Conservation (phyloP, 1,140 invertebrate species). For the Littorina saxatilis region DNA sequence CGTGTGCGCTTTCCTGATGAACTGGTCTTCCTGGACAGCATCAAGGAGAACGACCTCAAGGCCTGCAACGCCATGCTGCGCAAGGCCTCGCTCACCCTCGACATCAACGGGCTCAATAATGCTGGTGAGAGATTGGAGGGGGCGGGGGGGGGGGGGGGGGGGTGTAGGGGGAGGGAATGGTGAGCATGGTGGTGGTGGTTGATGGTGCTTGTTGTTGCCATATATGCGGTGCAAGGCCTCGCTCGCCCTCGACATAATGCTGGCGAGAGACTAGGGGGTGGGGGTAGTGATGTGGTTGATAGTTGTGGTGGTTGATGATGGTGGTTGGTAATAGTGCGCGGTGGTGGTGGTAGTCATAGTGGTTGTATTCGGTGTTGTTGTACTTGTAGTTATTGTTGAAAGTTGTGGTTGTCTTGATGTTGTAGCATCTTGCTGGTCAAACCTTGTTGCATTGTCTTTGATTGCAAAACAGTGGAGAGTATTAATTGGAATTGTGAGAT, state of each 20-base stretch:
- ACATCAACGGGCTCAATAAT: constrained; percentile 71
- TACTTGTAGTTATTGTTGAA: too few relatives aligned
- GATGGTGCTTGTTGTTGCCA: too few relatives aligned
- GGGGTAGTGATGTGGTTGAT: too few relatives aligned
- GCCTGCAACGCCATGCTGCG: constrained; percentile 70
- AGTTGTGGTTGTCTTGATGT: too few relatives aligned
- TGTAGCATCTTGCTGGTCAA: too few relatives aligned
- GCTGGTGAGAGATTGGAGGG: constrained; percentile 57
- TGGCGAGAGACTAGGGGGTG: constrained; percentile 52
- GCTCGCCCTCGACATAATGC: constrained; percentile 70
- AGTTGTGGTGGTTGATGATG: too few relatives aligned
- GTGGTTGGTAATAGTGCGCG: too few relatives aligned
- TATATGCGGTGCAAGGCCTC: constrained; percentile 74
- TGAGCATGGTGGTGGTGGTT: background rate
- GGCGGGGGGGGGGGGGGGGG: background rate
- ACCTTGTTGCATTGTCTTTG: too few relatives aligned
- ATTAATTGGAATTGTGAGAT: too few relatives aligned
- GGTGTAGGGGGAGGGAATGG: background rate
- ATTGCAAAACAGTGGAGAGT: too few relatives aligned
- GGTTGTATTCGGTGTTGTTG: too few relatives aligned
- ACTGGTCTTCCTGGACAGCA: constrained; percentile 74
- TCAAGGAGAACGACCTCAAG: constrained; percentile 74
- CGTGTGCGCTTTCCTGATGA: constrained; percentile 74
- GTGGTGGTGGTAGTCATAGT: too few relatives aligned
- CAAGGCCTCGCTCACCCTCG: constrained; percentile 71